Percentiles rank a stretch among this genome's conserved stretches.
These are phyloP conservation scores for Tetheella fluctuosa DNA, from an alignment of 2,888 invertebrate genomes.

Conservation along the genomic window DNA sequence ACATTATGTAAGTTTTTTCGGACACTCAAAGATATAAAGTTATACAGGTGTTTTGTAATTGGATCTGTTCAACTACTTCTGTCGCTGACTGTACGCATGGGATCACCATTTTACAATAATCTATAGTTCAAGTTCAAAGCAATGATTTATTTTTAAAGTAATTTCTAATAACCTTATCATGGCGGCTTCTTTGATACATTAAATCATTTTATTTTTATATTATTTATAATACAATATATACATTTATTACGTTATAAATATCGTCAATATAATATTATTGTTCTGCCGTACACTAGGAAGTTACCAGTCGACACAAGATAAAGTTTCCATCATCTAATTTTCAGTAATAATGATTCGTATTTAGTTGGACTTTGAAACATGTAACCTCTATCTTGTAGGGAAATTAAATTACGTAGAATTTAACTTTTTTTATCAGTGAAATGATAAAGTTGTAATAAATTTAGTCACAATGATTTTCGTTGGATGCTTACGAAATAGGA, in stretches of 20 bases:
- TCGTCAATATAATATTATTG: neutral
- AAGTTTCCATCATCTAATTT: neutral
- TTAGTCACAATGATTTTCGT: neutral
- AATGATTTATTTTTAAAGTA: neutral
- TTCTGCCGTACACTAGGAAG: neutral
- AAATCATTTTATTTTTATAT: neutral
- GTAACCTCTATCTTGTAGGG: neutral
- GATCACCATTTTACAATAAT: too few relatives aligned
- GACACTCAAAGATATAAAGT: too few relatives aligned
- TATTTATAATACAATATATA: neutral
- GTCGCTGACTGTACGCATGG: too few relatives aligned
- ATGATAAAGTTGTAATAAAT: neutral
- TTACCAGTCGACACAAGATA: neutral
- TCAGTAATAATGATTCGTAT: neutral
- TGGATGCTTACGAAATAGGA: neutral
- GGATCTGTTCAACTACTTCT: too few relatives aligned
- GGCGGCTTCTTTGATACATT: neutral
- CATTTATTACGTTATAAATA: neutral
- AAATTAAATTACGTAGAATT: neutral
- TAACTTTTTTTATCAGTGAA: neutral
- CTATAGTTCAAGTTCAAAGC: neutral
- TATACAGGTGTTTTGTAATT: too few relatives aligned
- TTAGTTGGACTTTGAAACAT: neutral
- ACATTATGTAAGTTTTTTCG: too few relatives aligned
- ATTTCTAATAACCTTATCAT: neutral